A percentile compares a stretch with the other conserved stretches of the same genome.
Evolutionary conservation across 1,140 invertebrate species (phyloP).

Genomic region (Antheraea pernyi): DNA sequence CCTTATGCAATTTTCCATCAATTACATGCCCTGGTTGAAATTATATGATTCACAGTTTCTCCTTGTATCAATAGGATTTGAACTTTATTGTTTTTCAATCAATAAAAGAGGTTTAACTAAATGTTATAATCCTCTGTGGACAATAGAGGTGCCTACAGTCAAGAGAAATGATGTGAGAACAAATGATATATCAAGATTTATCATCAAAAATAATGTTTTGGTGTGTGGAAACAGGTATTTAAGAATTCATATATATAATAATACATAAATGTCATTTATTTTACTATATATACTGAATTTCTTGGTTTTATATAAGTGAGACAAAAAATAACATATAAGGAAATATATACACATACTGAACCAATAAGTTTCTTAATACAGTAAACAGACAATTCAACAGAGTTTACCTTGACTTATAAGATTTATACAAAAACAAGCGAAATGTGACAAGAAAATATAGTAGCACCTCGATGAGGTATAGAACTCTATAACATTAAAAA

Average conservation of each 20-base stretch:
- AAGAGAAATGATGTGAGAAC: constrained; percentile 57
- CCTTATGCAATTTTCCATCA: background rate
- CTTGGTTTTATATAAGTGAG: no score
- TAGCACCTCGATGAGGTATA: no score
- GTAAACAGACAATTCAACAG: no score
- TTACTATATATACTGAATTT: no score
- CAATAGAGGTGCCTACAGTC: constrained; percentile 48
- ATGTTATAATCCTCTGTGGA: constrained; percentile 38
- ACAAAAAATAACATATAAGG: no score
- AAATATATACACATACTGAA: no score
- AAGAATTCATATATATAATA: background rate
- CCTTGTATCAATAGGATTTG: constrained; percentile 48
- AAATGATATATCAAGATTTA: constrained; percentile 69
- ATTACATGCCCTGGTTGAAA: constrained; percentile 65
- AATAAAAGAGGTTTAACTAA: constrained; percentile 39
- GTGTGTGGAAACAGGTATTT: constrained; percentile 66
- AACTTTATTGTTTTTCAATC: constrained; percentile 42
- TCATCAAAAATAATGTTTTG: constrained; percentile 47
- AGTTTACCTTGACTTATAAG: no score
- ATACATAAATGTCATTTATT: no score
- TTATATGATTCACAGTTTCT: constrained; percentile 43
- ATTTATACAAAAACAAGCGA: no score
- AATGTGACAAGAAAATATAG: no score
- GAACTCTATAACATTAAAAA: no score
- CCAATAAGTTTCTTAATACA: no score